Conservation (phyloP, 2,797 vertebrate species). For the Simalia tracyae region DNA sequence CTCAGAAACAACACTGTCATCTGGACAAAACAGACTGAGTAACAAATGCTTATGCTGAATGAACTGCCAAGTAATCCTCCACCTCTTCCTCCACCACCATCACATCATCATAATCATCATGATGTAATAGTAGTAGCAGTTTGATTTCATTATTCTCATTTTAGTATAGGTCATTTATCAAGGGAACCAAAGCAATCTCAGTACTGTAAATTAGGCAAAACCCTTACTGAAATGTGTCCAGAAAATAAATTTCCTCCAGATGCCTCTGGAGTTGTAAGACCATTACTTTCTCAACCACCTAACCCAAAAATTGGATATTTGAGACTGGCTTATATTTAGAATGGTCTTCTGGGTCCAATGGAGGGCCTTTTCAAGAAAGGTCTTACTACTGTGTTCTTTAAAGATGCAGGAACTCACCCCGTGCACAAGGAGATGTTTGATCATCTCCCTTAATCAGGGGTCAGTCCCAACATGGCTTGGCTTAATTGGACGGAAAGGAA, state of each 20-base stretch:
- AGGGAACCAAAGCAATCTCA: too few species aligned
- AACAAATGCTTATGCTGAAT: background rate
- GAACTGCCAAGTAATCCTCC: background rate
- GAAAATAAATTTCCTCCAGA: too few species aligned
- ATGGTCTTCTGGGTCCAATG: background rate
- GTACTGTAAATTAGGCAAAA: too few species aligned
- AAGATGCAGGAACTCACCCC: background rate
- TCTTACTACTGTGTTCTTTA: background rate
- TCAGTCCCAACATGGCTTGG: background rate
- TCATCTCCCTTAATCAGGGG: background rate
- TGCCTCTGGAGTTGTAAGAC: too few species aligned
- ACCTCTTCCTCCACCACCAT: too few species aligned
- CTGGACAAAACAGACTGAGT: background rate
- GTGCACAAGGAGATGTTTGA: background rate
- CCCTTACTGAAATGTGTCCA: too few species aligned
- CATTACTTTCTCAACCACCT: too few species aligned
- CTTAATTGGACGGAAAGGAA: background rate
- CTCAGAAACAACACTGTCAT: background rate
- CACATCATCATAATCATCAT: too few species aligned
- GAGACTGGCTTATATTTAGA: background rate
- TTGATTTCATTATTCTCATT: too few species aligned
- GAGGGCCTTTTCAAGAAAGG: background rate
- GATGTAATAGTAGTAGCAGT: too few species aligned
- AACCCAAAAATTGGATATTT: too few species aligned
- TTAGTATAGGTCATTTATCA: too few species aligned